Conservation (phyloP, 2,888 invertebrate genomes). For the Andrena minutula region DNA sequence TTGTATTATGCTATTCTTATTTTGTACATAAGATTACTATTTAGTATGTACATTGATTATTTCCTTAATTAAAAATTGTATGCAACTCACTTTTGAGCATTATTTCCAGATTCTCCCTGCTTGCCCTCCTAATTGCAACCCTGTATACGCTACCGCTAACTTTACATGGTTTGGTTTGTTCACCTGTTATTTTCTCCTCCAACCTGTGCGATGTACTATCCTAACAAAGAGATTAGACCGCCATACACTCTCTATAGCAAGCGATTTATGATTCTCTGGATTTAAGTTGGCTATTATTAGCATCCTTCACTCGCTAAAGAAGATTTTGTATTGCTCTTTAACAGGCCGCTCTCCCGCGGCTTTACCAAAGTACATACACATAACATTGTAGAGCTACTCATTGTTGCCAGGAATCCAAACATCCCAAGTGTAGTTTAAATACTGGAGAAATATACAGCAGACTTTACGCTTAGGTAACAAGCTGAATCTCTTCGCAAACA, state of each 20-base stretch:
- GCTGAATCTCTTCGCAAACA: constrained; percentile 9
- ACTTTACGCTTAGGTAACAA: constrained; percentile 19
- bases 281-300: neutral
- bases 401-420: neutral
- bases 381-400: constrained; percentile 2
- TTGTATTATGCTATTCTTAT: constrained; percentile 79
- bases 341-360: neutral
- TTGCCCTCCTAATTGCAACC: constrained; percentile 76
- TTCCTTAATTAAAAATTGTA: constrained; percentile 83
- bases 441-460: constrained; percentile 5
- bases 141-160: constrained; percentile 66
- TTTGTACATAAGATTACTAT: constrained; percentile 83
- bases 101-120: constrained; percentile 81
- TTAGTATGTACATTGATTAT: constrained; percentile 82
- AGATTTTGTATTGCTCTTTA: neutral
- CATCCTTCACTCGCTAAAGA: constrained; percentile 3
- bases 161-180: constrained; percentile 65
- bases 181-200: constrained; percentile 43
- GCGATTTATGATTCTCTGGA: constrained; percentile 21
- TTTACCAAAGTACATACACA: constrained; percentile 6
- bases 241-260: constrained; percentile 17
- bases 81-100: constrained; percentile 82
- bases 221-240: constrained; percentile 49
- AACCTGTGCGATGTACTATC: constrained; percentile 41
- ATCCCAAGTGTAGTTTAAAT: neutral